Base-by-base conservation (phyloP, 2,888 invertebrate genomes). In the Frankliniella intonsa region DNA sequence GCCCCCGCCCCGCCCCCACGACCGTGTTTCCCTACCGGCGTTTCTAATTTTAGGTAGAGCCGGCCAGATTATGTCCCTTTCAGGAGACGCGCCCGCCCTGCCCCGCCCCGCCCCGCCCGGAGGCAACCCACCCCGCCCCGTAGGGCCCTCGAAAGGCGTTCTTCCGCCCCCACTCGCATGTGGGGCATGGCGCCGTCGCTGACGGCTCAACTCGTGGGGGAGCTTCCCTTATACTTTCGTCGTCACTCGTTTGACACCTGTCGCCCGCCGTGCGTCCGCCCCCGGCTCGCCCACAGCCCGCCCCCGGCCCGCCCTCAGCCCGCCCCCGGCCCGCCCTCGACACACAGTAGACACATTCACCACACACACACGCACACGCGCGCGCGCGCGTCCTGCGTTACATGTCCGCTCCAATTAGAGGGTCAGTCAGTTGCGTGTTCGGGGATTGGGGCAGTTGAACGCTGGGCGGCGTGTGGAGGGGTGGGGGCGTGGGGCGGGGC, bases 11-110 rank as follows among this genome's bases (percentile, higher is more conserved):
- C 19, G 65, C 65, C 65, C 17, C 55, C 55, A 2, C 55, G 38
- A 38, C 38, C 38, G 38, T 38, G 38, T 38, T 38, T 38, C 38
- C 38, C 38, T 62, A 62, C 62, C 14, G 69, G 69, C 69, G 69
- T 25, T 76, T 76, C 69, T 76, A 76, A 76, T 76, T 76, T 76
- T 76, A 76, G 69, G 12, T 25, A 12, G 22, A 76, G 69, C 22
- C 25, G 69, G 69, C 25, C 69, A 12, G 69, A 76, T 76, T 76
- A 76, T 25, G 25, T 25, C 69, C 69, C 22, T 25, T 76, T 76
- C 11, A 76, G 69, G 69, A 22, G 11, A 25, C 17, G 62, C 62
- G 17, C 62, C 17, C 19, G 62, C 62, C 7, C 1, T 7, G 62
- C 14, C 55, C 5, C 51, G 12, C 51, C 51, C 10, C 51, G 10